Evolutionary conservation across 2,113 vertebrate genomes (phyloP).

Genomic region (Esox niger): DNA sequence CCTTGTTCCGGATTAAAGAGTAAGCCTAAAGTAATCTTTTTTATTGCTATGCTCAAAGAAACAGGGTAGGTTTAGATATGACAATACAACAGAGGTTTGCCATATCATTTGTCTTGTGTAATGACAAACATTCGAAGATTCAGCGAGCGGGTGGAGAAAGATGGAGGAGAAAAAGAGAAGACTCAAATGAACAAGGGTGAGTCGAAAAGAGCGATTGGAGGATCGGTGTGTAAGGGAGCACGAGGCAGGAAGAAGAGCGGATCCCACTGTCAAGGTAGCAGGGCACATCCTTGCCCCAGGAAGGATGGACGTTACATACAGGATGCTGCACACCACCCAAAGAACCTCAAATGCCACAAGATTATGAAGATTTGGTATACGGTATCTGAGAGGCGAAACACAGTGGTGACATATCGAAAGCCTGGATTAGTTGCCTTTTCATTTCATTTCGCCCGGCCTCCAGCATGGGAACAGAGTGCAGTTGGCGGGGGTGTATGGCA

Average conservation of each 20-base stretch:
- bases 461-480: slow-evolving; percentile 67
- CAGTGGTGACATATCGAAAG: slow-evolving; percentile 53
- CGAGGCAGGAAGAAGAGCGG: slow-evolving; percentile 16
- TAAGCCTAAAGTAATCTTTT: slow-evolving; percentile 55
- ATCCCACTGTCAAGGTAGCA: slow-evolving; percentile 19
- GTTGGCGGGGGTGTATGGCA: slow-evolving; percentile 74
- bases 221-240: slow-evolving; percentile 29
- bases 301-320: slow-evolving; percentile 14
- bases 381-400: slow-evolving; percentile 36
- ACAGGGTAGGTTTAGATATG: slow-evolving; percentile 33
- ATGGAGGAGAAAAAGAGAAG: slow-evolving; percentile 1
- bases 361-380: slow-evolving; percentile 70
- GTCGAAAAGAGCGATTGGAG: background rate
- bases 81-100: slow-evolving; percentile 33
- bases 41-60: slow-evolving; percentile 48
- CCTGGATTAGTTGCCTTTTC: slow-evolving; percentile 62
- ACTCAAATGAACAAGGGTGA: background rate
- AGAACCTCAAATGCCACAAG: slow-evolving; percentile 51
- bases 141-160: slow-evolving; percentile 54
- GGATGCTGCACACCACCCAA: slow-evolving; percentile 30
- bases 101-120: slow-evolving; percentile 63
- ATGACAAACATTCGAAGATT: slow-evolving; percentile 53
- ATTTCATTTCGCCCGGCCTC: slow-evolving; percentile 36
- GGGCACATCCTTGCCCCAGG: slow-evolving; percentile 9
- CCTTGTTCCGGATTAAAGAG: slow-evolving; percentile 53